Evolutionary conservation across 2,797 vertebrate genomes (phyloP), one percentile per base, ranked within the genome.

Genomic region (Eulemur rubriventer): DNA sequence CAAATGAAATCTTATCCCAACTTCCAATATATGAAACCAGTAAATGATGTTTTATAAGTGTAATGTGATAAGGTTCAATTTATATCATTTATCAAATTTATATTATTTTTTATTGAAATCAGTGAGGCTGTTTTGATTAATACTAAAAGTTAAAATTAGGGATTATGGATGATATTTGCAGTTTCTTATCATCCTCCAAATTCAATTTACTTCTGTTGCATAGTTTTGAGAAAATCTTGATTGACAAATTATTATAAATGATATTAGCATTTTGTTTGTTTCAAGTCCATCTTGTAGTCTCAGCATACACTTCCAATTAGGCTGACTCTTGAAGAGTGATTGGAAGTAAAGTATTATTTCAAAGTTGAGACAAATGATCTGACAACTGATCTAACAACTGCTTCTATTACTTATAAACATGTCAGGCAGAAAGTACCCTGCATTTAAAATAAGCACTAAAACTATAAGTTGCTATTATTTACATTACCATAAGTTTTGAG

Each of bases 381-480:
- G 33, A n/a, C 33, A n/a, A n/a, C 63, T n/a, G 63, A 88, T 73
- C 55, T 61, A 70, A 92, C 18, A 79, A 55, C 72, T 57, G 33
- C 38, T 89, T 91, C 41, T 14, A 30, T 91, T 88, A 92, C 83
- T 75, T 67, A 33, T 43, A 57, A 81, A 91, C 72, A n/a, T 95
- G 6, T 35, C 78, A 88, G 24, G 65, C 91, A 67, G 83, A 90
- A 96, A 73, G n/a, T 86, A 41, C 55, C n/a, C 33, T 85, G 13
- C 41, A 35, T 82, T 91, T 95, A 91, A 93, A 67, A 87, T 91
- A 89, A 93, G 24, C 61, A 81, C 30, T 88, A 70, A 75, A 93
- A 89, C 50, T 38, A n/a, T 81, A 88, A 61, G 84, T 6, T 93
- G n/a, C n/a, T 75, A 69, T 76, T 69, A 67, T 94, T 94, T 85